Base-by-base conservation (phyloP, 2,888 invertebrate species). In the Rapana venosa region DNA sequence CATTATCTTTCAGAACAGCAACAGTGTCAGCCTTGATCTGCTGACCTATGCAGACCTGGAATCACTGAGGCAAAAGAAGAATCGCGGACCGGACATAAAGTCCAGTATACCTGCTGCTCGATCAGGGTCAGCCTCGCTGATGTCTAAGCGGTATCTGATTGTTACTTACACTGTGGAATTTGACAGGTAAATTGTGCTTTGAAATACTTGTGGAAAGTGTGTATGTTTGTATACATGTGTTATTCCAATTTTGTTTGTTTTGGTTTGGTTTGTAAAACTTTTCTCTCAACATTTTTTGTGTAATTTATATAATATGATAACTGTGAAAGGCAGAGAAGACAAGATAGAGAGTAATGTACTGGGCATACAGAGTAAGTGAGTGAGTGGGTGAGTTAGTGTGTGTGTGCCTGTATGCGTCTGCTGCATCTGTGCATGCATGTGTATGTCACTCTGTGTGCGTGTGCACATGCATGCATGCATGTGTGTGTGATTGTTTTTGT, bases 111-210 rank as follows among this genome's bases (percentile, higher is more conserved):
- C 94, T 81, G 91, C 93, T 47, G 91, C 93, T 36, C 93, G 94
- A 66, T 91, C 93, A 30, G 92, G 93, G 87, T 93, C 93, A 32
- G 92, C 93, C 1, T 90, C 94, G 8, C 92, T 96, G 11, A 94
- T 94, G 91, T 93, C 95, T 35, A 96, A 95, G 92, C 92, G 96
- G 85, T 96, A 96, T 91, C 94, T 96, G 88, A 96, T 96, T 58
- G 92, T 96, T 17, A 96, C 95, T 17, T 96, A 96, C 92, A 96
- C 95, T 90, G 96, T 96, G 61, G 96, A 96, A 90, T 96, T 96
- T 95, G 96, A 96, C 93, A 95, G 95, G 96, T 95, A 91, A 85
- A 85, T 79, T 81, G 26, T 20, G 13, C 20, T 79, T 77, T 22
- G 11, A 22, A 17, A 35, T 5, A 79, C 20, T 30, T 32, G 77